Conservation (phyloP, 2,888 invertebrate species). For the Melanostoma mellinum region DNA sequence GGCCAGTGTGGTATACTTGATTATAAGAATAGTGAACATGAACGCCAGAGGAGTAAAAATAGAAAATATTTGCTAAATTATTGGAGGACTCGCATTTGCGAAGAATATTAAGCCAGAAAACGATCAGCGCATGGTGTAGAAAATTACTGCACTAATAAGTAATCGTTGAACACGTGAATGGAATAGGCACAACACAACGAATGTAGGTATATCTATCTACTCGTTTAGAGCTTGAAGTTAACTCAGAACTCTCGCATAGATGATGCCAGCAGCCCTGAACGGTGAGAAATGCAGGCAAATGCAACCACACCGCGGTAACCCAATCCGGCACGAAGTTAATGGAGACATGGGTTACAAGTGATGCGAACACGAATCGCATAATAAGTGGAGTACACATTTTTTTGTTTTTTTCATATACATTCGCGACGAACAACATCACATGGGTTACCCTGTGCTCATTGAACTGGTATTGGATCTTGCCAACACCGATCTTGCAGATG, state of each 20-base stretch:
- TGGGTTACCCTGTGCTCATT: slow-evolving; percentile 46
- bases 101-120: slow-evolving; percentile 59
- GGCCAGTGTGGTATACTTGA: slow-evolving; percentile 3
- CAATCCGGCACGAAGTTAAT: slow-evolving; percentile 57
- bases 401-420: slow-evolving; percentile 5
- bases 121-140: slow-evolving; percentile 23
- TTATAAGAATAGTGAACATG: neutral
- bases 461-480: slow-evolving; percentile 45
- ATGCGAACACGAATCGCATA: slow-evolving; percentile 64
- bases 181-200: slow-evolving; percentile 34
- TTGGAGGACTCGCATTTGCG: slow-evolving; percentile 53
- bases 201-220: neutral
- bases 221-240: slow-evolving; percentile 28
- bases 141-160: slow-evolving; percentile 68
- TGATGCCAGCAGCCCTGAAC: slow-evolving; percentile 15
- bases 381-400: slow-evolving; percentile 45
- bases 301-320: slow-evolving; percentile 51
- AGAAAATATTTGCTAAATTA: slow-evolving; percentile 63
- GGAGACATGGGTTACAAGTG: slow-evolving; percentile 65
- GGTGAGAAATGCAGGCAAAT: slow-evolving; percentile 33
- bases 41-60: slow-evolving; percentile 23
- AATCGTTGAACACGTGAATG: slow-evolving; percentile 55
- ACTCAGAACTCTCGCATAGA: neutral
- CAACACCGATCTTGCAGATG: slow-evolving; percentile 43
- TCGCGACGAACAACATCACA: slow-evolving; percentile 54